A percentile compares a stretch with the other conserved stretches of the same genome.
Evolutionary conservation across 2,113 vertebrate genomes (phyloP).

Genomic region (Lethenteron reissneri): DNA sequence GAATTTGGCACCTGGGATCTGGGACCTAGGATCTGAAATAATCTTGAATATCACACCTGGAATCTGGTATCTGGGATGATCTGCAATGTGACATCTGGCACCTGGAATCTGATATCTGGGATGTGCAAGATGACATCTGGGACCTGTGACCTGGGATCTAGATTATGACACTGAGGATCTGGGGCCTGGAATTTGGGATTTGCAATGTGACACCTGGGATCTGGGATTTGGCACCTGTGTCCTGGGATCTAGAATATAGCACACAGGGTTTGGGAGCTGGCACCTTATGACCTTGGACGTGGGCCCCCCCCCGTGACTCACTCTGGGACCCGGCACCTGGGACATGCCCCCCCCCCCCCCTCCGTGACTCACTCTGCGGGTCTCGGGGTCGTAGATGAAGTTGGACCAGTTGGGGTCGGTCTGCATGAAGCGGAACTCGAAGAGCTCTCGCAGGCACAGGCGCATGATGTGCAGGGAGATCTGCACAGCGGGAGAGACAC

Average conservation of each 20-base stretch:
- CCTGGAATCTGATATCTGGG: no score
- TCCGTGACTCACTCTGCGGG: background rate
- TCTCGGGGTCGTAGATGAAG: slow-evolving; percentile 8
- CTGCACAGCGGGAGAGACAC: background rate
- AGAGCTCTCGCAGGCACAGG: background rate
- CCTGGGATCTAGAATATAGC: background rate
- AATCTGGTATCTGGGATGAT: no score
- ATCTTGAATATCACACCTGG: no score
- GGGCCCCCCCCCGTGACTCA: background rate
- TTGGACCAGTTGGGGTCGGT: slow-evolving; percentile 11
- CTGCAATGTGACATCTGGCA: no score
- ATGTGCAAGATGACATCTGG: no score
- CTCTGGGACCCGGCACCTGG: background rate
- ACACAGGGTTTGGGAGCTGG: background rate
- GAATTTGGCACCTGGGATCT: no score
- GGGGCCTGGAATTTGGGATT: no score
- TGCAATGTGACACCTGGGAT: no score
- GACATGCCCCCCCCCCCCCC: background rate
- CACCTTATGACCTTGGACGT: background rate
- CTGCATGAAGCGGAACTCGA: slow-evolving; percentile 4
- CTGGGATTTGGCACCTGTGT: no score
- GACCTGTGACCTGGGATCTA: no score
- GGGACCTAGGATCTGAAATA: no score
- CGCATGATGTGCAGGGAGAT: background rate
- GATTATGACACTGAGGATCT: background rate